Evolutionary conservation across 2,797 vertebrate species (phyloP).

Genomic region (Danio kyathit): DNA sequence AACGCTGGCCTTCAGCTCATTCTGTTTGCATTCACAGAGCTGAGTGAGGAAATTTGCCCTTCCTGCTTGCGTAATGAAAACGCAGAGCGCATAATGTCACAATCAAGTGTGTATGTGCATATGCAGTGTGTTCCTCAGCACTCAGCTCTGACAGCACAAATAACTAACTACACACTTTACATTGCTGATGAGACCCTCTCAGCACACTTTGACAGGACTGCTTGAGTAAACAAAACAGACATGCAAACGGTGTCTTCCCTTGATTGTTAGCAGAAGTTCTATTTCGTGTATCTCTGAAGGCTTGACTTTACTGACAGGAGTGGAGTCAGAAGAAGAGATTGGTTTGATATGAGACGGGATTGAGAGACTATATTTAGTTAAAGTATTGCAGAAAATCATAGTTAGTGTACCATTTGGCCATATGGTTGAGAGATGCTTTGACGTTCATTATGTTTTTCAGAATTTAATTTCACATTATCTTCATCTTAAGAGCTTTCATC

Average conservation of each 20-base stretch:
- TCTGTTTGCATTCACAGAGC: constrained; percentile 14
- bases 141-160: constrained; percentile 13
- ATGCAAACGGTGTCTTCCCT: neutral
- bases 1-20: constrained; percentile 3
- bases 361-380: neutral
- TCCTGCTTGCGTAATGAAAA: constrained; percentile 28
- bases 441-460: no score
- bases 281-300: constrained; percentile 1
- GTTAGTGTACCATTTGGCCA: no score
- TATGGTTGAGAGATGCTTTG: no score
- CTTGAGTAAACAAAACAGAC: constrained; percentile 29
- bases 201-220: constrained; percentile 15
- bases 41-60: constrained; percentile 11
- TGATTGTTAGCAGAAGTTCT: neutral
- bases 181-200: constrained; percentile 12
- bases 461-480: neutral
- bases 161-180: constrained; percentile 27
- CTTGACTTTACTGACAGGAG: neutral
- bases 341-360: neutral
- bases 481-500: neutral
- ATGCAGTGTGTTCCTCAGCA: neutral
- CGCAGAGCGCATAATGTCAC: constrained; percentile 13
- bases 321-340: constrained; percentile 6
- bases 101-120: neutral
- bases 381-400: neutral